Percentiles rank a stretch among this genome's conserved stretches.
Conservation (phyloP, 2,888 invertebrate species). For the Standfussiana lucernea region DNA sequence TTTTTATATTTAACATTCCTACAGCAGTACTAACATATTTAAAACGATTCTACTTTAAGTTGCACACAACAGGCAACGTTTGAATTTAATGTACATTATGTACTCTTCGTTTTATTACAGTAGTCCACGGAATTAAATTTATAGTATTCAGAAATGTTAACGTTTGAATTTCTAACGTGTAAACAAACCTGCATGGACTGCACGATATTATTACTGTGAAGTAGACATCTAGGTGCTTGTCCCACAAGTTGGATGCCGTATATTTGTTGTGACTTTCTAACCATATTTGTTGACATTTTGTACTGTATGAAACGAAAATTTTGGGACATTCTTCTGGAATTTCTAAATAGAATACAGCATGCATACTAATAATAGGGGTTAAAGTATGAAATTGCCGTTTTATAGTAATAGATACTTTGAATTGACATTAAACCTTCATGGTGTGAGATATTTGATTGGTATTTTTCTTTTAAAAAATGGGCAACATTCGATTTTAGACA, state of each 20-base stretch:
- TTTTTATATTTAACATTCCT: constrained; percentile 3
- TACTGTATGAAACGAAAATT: not conserved
- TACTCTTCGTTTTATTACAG: constrained; percentile 39
- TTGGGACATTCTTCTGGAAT: not conserved
- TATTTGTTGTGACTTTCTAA: not conserved
- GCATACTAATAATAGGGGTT: too few species aligned
- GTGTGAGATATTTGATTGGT: too few species aligned
- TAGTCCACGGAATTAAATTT: constrained; percentile 51
- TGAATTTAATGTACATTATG: constrained; percentile 44
- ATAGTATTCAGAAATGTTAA: constrained; percentile 34
- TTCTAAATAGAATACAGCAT: not conserved
- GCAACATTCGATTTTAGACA: too few species aligned
- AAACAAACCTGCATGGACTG: constrained; percentile 19
- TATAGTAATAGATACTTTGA: too few species aligned
- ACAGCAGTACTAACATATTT: constrained; percentile 32
- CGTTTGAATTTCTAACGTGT: constrained; percentile 30
- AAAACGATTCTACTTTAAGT: constrained; percentile 30
- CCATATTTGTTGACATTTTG: not conserved
- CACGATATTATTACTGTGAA: not conserved
- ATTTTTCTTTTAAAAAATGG: too few species aligned
- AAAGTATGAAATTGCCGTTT: too few species aligned
- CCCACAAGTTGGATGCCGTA: not conserved
- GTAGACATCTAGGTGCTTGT: not conserved
- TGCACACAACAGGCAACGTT: constrained; percentile 40
- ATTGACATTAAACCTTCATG: too few species aligned